Percentiles rank a stretch among this genome's conserved stretches.
Evolutionary conservation across 1,140 invertebrate species (phyloP).

Genomic region (Micrasema longulum): DNA sequence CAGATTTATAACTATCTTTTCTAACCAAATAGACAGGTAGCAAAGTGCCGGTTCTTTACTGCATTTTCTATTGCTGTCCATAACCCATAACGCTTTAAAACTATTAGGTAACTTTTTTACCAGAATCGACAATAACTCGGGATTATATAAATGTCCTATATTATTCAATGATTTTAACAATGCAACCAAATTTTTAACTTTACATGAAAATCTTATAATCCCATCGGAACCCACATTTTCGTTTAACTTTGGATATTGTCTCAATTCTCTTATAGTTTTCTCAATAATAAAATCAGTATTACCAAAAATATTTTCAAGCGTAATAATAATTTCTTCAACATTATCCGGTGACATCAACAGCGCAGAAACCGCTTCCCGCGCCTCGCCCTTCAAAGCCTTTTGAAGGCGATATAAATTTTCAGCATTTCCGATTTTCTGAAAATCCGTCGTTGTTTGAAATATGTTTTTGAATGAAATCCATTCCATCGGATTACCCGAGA

Average conservation of each 20-base stretch:
- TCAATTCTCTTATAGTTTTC: neutral
- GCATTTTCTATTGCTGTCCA: neutral
- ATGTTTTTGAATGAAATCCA: constrained; percentile 2
- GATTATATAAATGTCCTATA: neutral
- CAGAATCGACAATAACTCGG: neutral
- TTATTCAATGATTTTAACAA: constrained; percentile 1
- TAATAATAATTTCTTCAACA: neutral
- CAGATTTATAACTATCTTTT: neutral
- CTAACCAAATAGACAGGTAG: neutral
- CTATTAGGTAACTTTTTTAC: neutral
- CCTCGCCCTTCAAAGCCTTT: constrained; percentile 1
- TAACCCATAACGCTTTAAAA: neutral
- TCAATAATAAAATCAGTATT: neutral
- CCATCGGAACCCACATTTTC: neutral
- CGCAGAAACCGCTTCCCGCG: neutral
- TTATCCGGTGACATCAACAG: neutral
- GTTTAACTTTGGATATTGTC: neutral
- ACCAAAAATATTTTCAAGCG: neutral
- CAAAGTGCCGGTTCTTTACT: neutral
- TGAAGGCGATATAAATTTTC: neutral
- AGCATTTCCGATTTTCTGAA: neutral
- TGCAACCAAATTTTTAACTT: neutral
- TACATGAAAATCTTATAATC: neutral
- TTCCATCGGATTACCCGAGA: neutral
- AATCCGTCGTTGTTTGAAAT: neutral